These are phyloP conservation scores for Fragum whitleyi DNA, from an alignment of 2,888 invertebrate species.

Conservation along the genomic window DNA sequence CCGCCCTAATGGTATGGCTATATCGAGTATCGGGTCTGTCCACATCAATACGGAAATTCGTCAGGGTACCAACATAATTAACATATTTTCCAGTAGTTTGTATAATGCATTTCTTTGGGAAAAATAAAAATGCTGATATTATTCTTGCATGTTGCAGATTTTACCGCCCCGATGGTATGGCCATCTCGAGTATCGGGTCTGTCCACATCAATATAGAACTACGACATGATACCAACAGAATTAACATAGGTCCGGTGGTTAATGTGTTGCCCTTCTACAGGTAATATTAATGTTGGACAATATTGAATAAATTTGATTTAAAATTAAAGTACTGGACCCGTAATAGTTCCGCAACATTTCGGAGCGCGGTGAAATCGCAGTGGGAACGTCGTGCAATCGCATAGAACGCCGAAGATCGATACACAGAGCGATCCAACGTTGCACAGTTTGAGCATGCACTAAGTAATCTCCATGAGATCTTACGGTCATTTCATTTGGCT, in stretches of 20 bases:
- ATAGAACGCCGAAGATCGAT: no score
- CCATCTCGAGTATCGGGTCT: background rate
- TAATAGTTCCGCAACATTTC: no score
- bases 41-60: background rate
- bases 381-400: no score
- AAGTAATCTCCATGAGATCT: no score
- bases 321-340: no score
- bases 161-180: background rate
- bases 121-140: conserved; percentile 2
- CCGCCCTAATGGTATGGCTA: background rate
- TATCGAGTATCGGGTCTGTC: background rate
- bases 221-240: conserved; percentile 14
- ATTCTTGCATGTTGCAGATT: background rate
- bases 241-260: conserved; percentile 1
- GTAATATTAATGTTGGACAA: background rate
- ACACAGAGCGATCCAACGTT: no score
- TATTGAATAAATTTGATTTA: background rate
- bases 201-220: background rate
- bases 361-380: no score
- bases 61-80: conserved; percentile 6
- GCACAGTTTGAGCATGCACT: no score
- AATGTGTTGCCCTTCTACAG: conserved; percentile 5
- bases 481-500: no score
- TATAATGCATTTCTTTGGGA: background rate
- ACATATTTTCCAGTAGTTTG: background rate